Evolutionary conservation across 2,888 invertebrate genomes (phyloP).

Genomic region (Eurois occulta): DNA sequence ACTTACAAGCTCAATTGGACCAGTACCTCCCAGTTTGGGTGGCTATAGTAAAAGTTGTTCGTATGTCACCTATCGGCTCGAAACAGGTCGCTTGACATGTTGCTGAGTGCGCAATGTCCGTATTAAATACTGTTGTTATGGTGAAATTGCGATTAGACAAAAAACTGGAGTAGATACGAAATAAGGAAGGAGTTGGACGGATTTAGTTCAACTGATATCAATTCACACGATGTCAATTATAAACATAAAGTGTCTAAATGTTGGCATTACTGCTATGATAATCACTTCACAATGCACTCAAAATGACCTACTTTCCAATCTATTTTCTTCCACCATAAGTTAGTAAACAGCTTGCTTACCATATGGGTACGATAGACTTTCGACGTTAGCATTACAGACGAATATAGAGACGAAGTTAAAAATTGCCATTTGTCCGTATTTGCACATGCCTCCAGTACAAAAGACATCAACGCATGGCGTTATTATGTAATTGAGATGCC

Average conservation of each 20-base stretch:
- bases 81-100: conserved; percentile 53
- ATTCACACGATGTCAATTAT: conserved; percentile 2
- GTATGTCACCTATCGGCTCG: conserved; percentile 57
- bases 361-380: background rate
- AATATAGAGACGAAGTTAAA: background rate
- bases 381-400: background rate
- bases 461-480: conserved; percentile 38
- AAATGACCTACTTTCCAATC: background rate
- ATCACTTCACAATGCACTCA: background rate
- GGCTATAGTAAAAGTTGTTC: conserved; percentile 70
- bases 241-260: background rate
- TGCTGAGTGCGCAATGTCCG: conserved; percentile 57
- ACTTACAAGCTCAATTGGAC: conserved; percentile 54
- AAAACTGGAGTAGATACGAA: conserved; percentile 22
- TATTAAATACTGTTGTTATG: conserved; percentile 60
- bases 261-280: background rate
- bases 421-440: background rate
- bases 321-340: background rate
- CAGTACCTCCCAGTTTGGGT: conserved; percentile 56
- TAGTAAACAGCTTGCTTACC: background rate
- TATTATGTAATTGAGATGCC: background rate
- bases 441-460: conserved; percentile 2
- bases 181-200: conserved; percentile 17
- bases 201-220: background rate
- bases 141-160: conserved; percentile 56